phyloP scores from a whole-genome alignment of 2,888 invertebrate genomes.

The Apocheima hispidaria region DNA sequence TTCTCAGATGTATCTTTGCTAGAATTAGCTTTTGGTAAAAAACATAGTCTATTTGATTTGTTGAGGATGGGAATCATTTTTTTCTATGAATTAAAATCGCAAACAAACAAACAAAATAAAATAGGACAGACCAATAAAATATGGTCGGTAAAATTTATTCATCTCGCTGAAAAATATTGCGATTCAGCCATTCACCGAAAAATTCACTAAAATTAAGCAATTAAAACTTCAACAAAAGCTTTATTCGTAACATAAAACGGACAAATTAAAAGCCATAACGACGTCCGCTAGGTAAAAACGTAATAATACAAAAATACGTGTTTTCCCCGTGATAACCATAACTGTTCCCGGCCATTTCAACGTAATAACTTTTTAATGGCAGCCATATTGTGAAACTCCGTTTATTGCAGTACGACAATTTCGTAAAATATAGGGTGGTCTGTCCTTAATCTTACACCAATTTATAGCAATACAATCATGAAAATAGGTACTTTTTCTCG shows the following conservation, averaged over 20 bases:
- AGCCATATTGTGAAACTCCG: conserved; percentile 49
- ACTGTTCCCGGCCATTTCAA: conserved; percentile 48
- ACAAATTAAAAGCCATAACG: conserved; percentile 27
- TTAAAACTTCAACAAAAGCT: conserved; percentile 12
- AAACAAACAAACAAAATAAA: too few species aligned
- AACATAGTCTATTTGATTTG: too few species aligned
- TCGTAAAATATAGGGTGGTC: conserved; percentile 38
- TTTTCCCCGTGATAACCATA: conserved; percentile 30
- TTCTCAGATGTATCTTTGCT: too few species aligned
- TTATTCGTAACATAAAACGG: conserved; percentile 12
- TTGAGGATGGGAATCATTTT: too few species aligned
- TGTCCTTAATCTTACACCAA: conserved; percentile 30
- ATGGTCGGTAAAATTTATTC: too few species aligned
- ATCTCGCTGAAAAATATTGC: too few species aligned
- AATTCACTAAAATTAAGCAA: conserved; percentile 9
- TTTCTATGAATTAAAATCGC: too few species aligned
- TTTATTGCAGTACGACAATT: conserved; percentile 45
- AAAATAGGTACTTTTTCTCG: not conserved
- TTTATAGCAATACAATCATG: conserved; percentile 9
- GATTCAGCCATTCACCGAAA: not conserved
- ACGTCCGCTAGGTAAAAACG: conserved; percentile 26
- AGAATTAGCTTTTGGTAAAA: too few species aligned
- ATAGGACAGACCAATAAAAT: too few species aligned
- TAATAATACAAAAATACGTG: conserved; percentile 39
- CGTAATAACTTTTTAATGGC: conserved; percentile 59